Evolutionary conservation across 2,113 vertebrate genomes (phyloP), one percentile per base, ranked within the genome.

Genomic region (Dolichotis patagonum): DNA sequence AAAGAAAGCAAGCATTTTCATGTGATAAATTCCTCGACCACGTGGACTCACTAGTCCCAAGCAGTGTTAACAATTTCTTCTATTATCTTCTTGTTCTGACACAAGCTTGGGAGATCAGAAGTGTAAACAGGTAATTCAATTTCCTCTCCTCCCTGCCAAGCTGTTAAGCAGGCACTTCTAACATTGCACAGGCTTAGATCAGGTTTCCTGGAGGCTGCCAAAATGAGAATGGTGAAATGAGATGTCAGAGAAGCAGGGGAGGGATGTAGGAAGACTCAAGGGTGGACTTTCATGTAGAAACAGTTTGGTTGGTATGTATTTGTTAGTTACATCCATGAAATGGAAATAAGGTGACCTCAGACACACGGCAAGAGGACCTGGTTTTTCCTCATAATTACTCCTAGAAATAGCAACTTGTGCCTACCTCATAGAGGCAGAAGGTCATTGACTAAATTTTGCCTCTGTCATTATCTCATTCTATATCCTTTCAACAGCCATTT

Each of bases 41-140:
- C 85, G 54, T 80, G 87, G 96, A 97, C 89, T 98, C 93, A 83
- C 95, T 91, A 96, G 98, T 96, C 89, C 97, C 97, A 93, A 98
- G 83, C 93, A 98, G 89, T 95, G 96, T 98, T 98, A 98, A 98
- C 96, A 97, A 98, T 98, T 97, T 98, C 90, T 94, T 97, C 97
- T 94, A 90, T 98, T 98, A 98, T 97, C 92, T 98, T 95, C 96
- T 96, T 98, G 97, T 96, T 98, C 97, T 97, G 97, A 98, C 98
- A 98, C 97, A 98, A 97, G 98, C 97, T 98, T 97, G 77, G 91
- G 95, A 98, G 95, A 98, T 98, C 7, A 97, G 98, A 96, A 98
- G 97, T 98, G 96, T 98, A 98, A 98, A 97, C 98, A 98, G 96
- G 97, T 98, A 98, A 98, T 98, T 90, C 98, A 98, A 86, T 56